A percentile compares a stretch with the other conserved stretches of the same genome.
Conservation (phyloP, 2,113 vertebrate species). For the Proteles cristata region DNA sequence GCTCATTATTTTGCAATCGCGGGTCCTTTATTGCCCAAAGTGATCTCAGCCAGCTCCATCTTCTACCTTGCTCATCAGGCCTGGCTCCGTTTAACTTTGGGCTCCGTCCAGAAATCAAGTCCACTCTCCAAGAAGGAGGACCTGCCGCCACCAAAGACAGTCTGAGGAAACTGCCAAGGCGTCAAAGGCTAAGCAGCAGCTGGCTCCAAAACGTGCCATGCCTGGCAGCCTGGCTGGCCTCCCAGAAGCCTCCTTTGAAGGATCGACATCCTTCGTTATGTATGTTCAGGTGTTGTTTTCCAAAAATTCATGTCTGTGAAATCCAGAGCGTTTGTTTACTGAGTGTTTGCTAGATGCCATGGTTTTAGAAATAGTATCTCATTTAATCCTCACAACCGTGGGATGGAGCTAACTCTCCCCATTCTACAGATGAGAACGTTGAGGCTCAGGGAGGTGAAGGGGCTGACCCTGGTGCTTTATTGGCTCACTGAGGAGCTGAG, state of each 20-base stretch:
- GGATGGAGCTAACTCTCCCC: background rate
- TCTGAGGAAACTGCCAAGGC: background rate
- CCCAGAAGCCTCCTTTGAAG: background rate
- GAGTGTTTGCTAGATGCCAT: rapidly evolving
- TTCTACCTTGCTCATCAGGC: background rate
- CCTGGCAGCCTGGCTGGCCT: background rate
- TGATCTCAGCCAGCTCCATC: background rate
- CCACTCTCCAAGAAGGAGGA: background rate
- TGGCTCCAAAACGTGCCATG: rapidly evolving
- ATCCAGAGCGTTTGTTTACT: background rate
- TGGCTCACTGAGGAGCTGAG: background rate
- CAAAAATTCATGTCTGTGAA: background rate
- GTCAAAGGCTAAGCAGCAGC: background rate
- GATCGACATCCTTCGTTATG: background rate
- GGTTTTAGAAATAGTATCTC: background rate
- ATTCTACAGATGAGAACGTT: background rate
- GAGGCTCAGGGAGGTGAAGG: background rate
- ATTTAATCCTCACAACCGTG: background rate
- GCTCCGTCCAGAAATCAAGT: slow-evolving; percentile 13
- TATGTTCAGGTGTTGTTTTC: background rate
- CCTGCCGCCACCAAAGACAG: background rate
- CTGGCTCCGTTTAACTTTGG: background rate
- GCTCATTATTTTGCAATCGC: background rate
- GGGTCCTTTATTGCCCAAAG: background rate
- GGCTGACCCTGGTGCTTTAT: background rate